Conservation (phyloP, 2,888 invertebrate genomes). For the Parnassius apollo region DNA sequence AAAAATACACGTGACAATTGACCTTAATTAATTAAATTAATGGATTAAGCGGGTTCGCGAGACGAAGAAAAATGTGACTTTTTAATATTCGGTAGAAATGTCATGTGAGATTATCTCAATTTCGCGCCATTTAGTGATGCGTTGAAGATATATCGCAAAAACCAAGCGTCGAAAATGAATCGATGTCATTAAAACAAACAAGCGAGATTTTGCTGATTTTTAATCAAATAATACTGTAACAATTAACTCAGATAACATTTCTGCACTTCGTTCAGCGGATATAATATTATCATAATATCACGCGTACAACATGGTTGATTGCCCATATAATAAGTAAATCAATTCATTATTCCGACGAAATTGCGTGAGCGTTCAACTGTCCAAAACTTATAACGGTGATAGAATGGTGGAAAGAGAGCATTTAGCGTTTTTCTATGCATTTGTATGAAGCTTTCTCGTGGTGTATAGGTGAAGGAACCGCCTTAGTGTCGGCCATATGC, state of each 20-base stretch:
- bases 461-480: constrained; percentile 51
- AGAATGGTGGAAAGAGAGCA: constrained; percentile 48
- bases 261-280: constrained; percentile 55
- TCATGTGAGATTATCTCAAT: constrained; percentile 33
- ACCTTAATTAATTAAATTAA: constrained; percentile 65
- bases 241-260: constrained; percentile 36
- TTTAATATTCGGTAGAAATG: constrained; percentile 39
- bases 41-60: constrained; percentile 60
- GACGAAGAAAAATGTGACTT: constrained; percentile 47
- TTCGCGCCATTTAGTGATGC: constrained; percentile 31
- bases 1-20: constrained; percentile 65
- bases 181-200: background rate
- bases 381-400: constrained; percentile 51
- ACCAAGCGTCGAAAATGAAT: background rate
- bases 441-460: constrained; percentile 43
- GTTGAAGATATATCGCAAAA: no score
- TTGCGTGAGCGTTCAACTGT: constrained; percentile 57
- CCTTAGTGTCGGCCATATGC: constrained; percentile 60
- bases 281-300: constrained; percentile 51
- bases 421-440: constrained; percentile 47
- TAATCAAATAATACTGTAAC: background rate
- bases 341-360: constrained; percentile 61
- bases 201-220: background rate
- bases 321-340: constrained; percentile 77
- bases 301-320: constrained; percentile 69